Evolutionary conservation across 1,140 invertebrate species (phyloP).

Genomic region (Myzus persicae): DNA sequence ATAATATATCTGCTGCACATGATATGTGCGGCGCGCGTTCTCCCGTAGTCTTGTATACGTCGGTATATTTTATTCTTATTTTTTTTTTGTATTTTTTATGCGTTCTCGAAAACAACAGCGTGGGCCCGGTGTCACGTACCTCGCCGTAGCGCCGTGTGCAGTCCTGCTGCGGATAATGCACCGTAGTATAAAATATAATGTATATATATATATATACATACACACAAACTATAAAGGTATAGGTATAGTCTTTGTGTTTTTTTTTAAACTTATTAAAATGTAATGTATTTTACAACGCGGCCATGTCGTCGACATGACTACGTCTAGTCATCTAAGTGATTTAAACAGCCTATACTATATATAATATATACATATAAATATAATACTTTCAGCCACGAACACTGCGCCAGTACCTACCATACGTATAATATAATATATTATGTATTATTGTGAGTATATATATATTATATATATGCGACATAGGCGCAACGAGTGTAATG

Average conservation of each 20-base stretch:
- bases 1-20: not conserved
- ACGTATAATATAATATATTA: not conserved
- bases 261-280: slow-evolving; percentile 54
- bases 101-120: slow-evolving; percentile 57
- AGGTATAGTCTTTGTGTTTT: slow-evolving; percentile 29
- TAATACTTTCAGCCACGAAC: not conserved
- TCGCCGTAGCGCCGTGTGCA: slow-evolving; percentile 47
- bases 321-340: slow-evolving; percentile 55
- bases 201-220: not conserved
- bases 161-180: slow-evolving; percentile 42
- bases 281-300: slow-evolving; percentile 56
- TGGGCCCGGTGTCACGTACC: slow-evolving; percentile 55
- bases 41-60: slow-evolving; percentile 6
- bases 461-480: not conserved
- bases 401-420: not conserved
- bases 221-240: no score
- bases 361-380: no score
- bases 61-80: slow-evolving; percentile 14
- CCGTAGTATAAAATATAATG: not conserved
- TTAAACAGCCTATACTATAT: slow-evolving; percentile 35
- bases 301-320: slow-evolving; percentile 48
- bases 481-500: not conserved
- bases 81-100: slow-evolving; percentile 46
- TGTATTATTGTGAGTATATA: not conserved
- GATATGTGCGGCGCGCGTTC: not conserved